Evolutionary conservation across 92 coral and sea anemone genomes (phyloP).

Genomic region (Nematostella vectensis): DNA sequence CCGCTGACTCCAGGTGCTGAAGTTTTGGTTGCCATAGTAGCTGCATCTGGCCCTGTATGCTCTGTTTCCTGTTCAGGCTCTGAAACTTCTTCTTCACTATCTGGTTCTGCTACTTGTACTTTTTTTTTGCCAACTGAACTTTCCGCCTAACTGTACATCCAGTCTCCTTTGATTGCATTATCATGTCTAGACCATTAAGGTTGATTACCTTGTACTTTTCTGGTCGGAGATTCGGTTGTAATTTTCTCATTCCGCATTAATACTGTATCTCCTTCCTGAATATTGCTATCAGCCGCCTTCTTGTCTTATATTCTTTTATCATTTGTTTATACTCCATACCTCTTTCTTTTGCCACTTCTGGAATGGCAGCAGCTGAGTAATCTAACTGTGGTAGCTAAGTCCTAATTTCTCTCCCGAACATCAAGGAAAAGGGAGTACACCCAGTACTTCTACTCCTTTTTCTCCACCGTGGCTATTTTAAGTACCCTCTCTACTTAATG

Average conservation of each 20-base stretch:
- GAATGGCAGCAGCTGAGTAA: constrained; percentile 43
- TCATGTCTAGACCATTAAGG: background rate
- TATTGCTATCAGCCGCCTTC: background rate
- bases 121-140: no score
- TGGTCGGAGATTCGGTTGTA: background rate
- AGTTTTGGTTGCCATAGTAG: background rate
- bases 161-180: background rate
- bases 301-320: background rate
- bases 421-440: no score
- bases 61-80: no score
- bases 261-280: background rate
- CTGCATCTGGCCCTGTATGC: no score
- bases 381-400: no score
- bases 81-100: no score
- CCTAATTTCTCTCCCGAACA: no score
- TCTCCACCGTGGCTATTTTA: no score
- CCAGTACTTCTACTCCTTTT: no score
- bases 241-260: background rate
- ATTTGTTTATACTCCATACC: background rate
- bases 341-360: constrained; percentile 16
- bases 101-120: no score
- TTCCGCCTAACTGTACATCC: no score
- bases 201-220: background rate
- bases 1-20: background rate
- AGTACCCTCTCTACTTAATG: no score